Base-by-base conservation (phyloP, 2,888 invertebrate species). In the Pristionchus mayeri region DNA sequence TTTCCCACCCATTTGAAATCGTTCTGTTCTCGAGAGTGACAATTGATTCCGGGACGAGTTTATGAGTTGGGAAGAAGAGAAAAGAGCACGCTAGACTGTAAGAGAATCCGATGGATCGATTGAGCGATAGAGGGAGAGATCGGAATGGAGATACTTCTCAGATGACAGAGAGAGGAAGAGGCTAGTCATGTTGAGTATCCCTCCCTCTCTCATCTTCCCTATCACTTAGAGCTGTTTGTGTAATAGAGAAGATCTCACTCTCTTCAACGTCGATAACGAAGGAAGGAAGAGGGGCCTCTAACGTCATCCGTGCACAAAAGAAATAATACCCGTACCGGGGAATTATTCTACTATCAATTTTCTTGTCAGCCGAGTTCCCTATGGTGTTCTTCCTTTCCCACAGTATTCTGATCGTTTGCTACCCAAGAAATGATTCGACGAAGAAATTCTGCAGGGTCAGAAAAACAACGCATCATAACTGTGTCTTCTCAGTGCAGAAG, bases 201-300 rank as follows among this genome's bases (percentile, higher is more conserved):
- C 78, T 78, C 78, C 21, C 75, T 76, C 71, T 40, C 67, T 67
- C 63, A 30, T 63, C 40, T 71, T 40, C 63, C 71, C 71, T 71
- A 71, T 71, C 71, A 71, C 71, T 71, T n/a, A 21, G 71, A 71
- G 71, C 21, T 71, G 40, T 71, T 71, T 71, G 71, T 71, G 71
- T 71, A 71, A 71, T 71, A 71, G 71, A 71, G 71, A 71, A 71
- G 71, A 71, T 71, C 71, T 71, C 78, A 52, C 78, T 78, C 78
- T 78, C 78, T 30, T 78, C 78, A 21, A 16, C 27, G 24, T 44
- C 71, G 71, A 71, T 71, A 71, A 40, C 16, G 71, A 44, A 44
- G 40, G 6, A n/a, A n/a, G n/a, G n/a, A n/a, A n/a, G n/a, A n/a
- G n/a, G n/a, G n/a, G n/a, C n/a, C n/a, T n/a, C n/a, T n/a, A n/a